Base-by-base conservation (phyloP, 2,113 vertebrate genomes). In the Gavialis gangeticus region DNA sequence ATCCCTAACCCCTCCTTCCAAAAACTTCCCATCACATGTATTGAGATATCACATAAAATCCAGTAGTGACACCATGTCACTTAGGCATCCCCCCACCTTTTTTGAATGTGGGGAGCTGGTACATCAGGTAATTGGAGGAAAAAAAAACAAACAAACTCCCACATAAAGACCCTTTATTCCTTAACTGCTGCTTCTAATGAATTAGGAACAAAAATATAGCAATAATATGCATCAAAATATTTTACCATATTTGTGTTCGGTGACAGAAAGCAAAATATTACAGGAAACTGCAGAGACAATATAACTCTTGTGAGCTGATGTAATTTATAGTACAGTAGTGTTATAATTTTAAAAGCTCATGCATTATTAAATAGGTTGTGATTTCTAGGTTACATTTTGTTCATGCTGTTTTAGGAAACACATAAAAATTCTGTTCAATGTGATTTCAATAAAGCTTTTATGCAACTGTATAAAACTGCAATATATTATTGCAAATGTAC, bases 391-490 rank as follows among this genome's bases (percentile, higher is more conserved):
- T 94, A 66, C 46, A 81, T 73, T 96, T 95, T 91, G 60, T 62
- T 66, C 91, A 62, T 85, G 64, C 88, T 96, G 87, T 95, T 95
- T 95, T 94, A 96, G 95, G 95, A 90, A 87, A 94, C 58, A 58
- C 3, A 4, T 75, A 80, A 97, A 95, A 79, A 80, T 93, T 91
- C 55, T 77, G 67, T 69, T 87, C 88, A 94, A 66, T 89, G 80
- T 94, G 92, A 94, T 96, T 95, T 95, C 78, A 88, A 85, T 87
- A 90, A 96, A 79, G 71, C 77, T 89, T 91, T 94, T 87, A 89
- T 95, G 78, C 89, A 90, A 95, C 96, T 91, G 78, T 71, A 83
- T 93, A 87, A 95, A 94, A 97, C 78, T 87, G 81, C 86, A 96
- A 86, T 93, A 86, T 94, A 82, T 94, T 92, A 27, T 55, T 62